Conservation (phyloP, 2,888 invertebrate genomes). For the Dasysyrphus tricinctus region DNA sequence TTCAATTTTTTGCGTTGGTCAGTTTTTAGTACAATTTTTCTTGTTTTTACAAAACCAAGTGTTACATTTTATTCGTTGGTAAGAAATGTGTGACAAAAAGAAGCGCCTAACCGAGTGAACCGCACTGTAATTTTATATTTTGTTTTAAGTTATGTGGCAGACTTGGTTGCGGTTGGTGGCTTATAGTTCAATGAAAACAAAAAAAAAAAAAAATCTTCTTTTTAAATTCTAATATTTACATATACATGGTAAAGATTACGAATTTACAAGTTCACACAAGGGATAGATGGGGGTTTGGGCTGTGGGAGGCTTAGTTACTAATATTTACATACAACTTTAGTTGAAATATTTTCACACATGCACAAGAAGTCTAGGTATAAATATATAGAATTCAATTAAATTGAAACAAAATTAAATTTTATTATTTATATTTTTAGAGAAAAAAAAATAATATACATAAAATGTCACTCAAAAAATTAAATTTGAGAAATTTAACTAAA, state of each 20-base stretch:
- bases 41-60: neutral
- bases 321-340: constrained; percentile 67
- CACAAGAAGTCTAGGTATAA: constrained; percentile 40
- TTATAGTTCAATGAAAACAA: constrained; percentile 33
- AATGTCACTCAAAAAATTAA: constrained; percentile 30
- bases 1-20: neutral
- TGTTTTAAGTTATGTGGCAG: constrained; percentile 41
- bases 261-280: constrained; percentile 59
- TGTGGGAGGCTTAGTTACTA: constrained; percentile 54
- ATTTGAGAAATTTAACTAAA: constrained; percentile 61
- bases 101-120: neutral
- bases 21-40: neutral
- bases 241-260: constrained; percentile 63
- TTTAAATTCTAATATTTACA: constrained; percentile 70
- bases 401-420: constrained; percentile 62
- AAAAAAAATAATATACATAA: constrained; percentile 19
- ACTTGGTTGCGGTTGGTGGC: constrained; percentile 22
- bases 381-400: constrained; percentile 64
- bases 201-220: constrained; percentile 29
- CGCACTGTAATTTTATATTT: constrained; percentile 21
- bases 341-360: constrained; percentile 57
- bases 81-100: neutral
- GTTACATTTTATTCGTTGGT: neutral
- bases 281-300: constrained; percentile 3
- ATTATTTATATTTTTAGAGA: constrained; percentile 39